phyloP scores from a whole-genome alignment of 2,888 invertebrate species.

The Eupithecia tripunctaria region DNA sequence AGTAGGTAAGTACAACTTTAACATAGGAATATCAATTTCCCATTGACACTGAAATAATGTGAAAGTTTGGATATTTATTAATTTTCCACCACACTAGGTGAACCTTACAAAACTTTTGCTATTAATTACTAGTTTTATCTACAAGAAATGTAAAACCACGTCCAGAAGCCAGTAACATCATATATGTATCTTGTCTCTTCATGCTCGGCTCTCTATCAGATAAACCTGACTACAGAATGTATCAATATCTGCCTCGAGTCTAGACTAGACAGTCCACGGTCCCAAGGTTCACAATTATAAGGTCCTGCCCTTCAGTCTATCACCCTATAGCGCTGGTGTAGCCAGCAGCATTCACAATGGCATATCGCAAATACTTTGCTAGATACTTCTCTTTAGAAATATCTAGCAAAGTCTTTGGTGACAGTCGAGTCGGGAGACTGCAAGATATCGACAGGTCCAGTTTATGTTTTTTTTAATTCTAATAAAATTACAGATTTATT shows the following conservation, averaged over 20 bases:
- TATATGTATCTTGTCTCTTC: neutral
- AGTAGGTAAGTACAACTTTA: neutral
- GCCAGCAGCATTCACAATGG: neutral
- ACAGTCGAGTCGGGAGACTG: neutral
- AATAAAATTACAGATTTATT: neutral
- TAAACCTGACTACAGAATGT: neutral
- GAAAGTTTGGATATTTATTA: neutral
- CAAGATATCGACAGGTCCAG: neutral
- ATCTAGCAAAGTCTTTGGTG: too few species aligned
- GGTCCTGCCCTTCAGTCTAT: constrained; percentile 34
- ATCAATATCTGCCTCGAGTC: constrained; percentile 8
- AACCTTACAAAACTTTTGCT: neutral
- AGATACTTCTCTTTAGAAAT: neutral
- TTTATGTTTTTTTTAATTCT: neutral
- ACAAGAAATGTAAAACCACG: neutral
- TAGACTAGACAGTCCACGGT: neutral
- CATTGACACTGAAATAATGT: neutral
- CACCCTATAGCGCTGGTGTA: neutral
- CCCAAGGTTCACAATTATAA: constrained; percentile 22
- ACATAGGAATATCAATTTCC: neutral
- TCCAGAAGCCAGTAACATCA: neutral
- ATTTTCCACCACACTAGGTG: neutral
- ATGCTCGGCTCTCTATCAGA: neutral
- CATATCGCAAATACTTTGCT: neutral
- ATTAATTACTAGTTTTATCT: neutral